Evolutionary conservation across 2,113 vertebrate species (phyloP).

Genomic region (Saguinus imperator): DNA sequence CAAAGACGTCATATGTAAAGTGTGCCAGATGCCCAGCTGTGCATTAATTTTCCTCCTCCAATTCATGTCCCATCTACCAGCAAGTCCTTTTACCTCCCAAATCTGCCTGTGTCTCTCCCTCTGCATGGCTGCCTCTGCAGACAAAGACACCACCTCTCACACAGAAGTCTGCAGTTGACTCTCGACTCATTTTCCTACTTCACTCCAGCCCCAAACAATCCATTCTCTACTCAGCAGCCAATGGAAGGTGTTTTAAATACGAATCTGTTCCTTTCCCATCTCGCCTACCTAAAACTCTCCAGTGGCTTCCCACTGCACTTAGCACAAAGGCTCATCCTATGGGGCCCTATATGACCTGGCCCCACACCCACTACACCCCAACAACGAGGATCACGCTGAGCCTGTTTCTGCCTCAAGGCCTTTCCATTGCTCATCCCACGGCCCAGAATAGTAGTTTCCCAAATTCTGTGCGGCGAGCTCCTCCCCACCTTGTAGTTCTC

Average conservation of each 20-base stretch:
- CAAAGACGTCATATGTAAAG: neutral
- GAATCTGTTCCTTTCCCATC: neutral
- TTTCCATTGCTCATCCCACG: neutral
- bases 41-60: neutral
- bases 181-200: neutral
- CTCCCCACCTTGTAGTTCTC: neutral
- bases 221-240: neutral
- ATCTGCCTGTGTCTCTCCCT: neutral
- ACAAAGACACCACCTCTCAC: neutral
- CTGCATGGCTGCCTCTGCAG: neutral
- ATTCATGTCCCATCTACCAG: neutral
- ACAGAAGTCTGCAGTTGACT: neutral
- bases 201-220: neutral
- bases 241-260: neutral
- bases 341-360: neutral
- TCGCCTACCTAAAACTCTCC: neutral
- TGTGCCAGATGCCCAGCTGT: neutral
- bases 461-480: neutral
- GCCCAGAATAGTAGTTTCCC: neutral
- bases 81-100: neutral
- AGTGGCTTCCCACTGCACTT: neutral
- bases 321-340: neutral
- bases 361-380: neutral
- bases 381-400: too few relatives aligned
- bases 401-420: neutral